Conservation (phyloP, 2,797 vertebrate genomes). For the Syngnathus rostellatus region DNA sequence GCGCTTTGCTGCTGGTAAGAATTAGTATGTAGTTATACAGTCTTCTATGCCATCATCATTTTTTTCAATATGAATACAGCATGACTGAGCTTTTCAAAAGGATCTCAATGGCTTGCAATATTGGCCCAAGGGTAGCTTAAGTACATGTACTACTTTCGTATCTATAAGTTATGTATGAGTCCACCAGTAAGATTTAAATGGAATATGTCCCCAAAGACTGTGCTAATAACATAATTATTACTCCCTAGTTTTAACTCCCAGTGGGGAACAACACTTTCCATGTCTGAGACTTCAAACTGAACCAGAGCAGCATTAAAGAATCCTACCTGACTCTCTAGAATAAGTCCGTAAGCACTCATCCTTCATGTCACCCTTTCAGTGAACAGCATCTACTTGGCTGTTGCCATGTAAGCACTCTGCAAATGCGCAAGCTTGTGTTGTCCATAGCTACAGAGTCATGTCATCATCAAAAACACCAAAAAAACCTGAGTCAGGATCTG, state of each 20-base stretch:
- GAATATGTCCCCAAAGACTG: background rate
- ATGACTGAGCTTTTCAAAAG: background rate
- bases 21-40: background rate
- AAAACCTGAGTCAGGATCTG: background rate
- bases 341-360: background rate
- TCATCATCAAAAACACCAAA: background rate
- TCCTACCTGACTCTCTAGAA: background rate
- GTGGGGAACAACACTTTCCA: background rate
- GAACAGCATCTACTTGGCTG: background rate
- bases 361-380: background rate
- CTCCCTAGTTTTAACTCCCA: background rate
- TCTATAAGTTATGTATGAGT: background rate
- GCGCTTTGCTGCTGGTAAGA: slow-evolving; percentile 83
- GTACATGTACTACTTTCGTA: background rate
- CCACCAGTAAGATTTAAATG: background rate
- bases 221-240: background rate
- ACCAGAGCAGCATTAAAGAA: slow-evolving; percentile 1
- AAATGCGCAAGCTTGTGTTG: background rate
- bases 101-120: background rate
- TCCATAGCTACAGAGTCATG: background rate
- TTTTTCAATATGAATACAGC: background rate
- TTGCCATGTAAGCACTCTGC: background rate
- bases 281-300: background rate
- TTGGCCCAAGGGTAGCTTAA: background rate
- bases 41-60: background rate